These are phyloP conservation scores for Linnaemya tessellans DNA, from an alignment of 2,888 invertebrate genomes.

Conservation along the genomic window DNA sequence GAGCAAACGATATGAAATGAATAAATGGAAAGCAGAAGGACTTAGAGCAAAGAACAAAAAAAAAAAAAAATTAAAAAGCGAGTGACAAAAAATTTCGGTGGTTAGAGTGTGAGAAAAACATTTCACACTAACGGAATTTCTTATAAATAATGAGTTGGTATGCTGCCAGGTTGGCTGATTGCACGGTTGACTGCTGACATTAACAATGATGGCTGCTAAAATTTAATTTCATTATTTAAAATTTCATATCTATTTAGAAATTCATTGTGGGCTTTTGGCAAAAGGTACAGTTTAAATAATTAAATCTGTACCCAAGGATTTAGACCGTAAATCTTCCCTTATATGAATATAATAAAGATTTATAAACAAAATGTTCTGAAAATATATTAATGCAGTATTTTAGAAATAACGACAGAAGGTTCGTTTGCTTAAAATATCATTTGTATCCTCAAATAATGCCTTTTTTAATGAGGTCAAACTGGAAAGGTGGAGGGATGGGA, in stretches of 20 bases:
- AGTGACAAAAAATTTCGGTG: neutral
- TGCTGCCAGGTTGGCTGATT: conserved; percentile 27
- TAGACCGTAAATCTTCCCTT: too few relatives aligned
- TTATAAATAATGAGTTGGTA: conserved; percentile 50
- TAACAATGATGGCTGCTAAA: conserved; percentile 5
- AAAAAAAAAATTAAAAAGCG: neutral
- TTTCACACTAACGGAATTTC: conserved; percentile 38
- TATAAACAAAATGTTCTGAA: too few relatives aligned
- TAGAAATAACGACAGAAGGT: too few relatives aligned
- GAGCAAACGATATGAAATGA: conserved; percentile 21
- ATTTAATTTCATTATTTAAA: conserved; percentile 25
- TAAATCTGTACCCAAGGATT: too few relatives aligned
- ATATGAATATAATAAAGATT: too few relatives aligned
- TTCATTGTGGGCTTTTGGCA: neutral
- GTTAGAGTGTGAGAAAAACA: conserved; percentile 15
- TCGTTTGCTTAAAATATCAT: too few relatives aligned
- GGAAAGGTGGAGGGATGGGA: too few relatives aligned
- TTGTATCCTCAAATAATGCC: too few relatives aligned
- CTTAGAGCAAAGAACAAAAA: neutral
- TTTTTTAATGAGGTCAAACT: too few relatives aligned
- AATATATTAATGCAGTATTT: too few relatives aligned
- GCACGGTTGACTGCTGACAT: conserved; percentile 28
- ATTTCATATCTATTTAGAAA: neutral
- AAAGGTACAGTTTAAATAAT: neutral
- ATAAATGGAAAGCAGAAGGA: neutral